These are phyloP conservation scores for Ranitomeya imitator DNA, from an alignment of 2,113 vertebrate genomes.

Conservation along the genomic window DNA sequence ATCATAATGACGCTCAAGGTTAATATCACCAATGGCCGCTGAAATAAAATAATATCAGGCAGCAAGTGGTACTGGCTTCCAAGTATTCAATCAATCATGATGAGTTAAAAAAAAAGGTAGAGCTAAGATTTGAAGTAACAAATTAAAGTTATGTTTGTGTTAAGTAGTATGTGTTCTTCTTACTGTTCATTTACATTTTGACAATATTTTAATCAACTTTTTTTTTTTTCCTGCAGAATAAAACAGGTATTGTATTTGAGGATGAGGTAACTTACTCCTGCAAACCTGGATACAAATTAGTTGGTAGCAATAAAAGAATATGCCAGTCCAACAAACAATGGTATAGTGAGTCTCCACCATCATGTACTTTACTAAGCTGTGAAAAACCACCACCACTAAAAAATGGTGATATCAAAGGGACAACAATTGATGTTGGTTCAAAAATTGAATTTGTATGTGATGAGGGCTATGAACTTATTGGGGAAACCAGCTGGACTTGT, in stretches of 20 bases:
- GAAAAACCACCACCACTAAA: slow-evolving; percentile 80
- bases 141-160: background rate
- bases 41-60: background rate
- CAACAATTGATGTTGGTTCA: slow-evolving; percentile 84
- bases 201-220: background rate
- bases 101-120: background rate
- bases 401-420: slow-evolving; percentile 80
- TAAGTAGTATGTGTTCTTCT: background rate
- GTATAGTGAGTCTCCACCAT: slow-evolving; percentile 81
- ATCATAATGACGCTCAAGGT: background rate
- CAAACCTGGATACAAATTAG: slow-evolving; percentile 80
- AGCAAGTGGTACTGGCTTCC: background rate
- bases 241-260: slow-evolving; percentile 79
- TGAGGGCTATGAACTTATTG: slow-evolving; percentile 88
- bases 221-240: slow-evolving; percentile 69
- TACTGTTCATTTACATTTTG: background rate
- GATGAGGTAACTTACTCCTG: slow-evolving; percentile 84
- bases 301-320: slow-evolving; percentile 77
- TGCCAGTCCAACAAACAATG: slow-evolving; percentile 94
- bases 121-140: background rate
- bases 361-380: slow-evolving; percentile 86
- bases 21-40: background rate
- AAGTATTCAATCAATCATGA: background rate
- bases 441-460: slow-evolving; percentile 87
- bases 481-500: slow-evolving; percentile 87